A percentile compares a stretch with the other conserved stretches of the same genome.
Conservation (phyloP, 1,140 invertebrate genomes). For the Solenopsis invicta region DNA sequence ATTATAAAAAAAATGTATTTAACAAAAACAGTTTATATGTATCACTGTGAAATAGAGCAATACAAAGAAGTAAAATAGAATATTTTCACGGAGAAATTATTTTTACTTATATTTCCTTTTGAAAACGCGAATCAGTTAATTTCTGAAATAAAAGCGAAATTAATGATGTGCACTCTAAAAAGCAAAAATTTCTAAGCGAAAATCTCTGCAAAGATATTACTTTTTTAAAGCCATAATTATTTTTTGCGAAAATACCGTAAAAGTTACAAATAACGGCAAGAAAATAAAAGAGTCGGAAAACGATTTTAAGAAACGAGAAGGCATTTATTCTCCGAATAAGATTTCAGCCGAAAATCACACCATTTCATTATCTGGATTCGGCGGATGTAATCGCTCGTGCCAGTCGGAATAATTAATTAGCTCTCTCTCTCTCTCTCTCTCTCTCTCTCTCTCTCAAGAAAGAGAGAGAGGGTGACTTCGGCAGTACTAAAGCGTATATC, state of each 20-base stretch:
- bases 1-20: neutral
- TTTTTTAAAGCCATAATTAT: slow-evolving; percentile 12
- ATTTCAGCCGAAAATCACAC: neutral
- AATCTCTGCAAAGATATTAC: neutral
- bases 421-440: too few relatives aligned
- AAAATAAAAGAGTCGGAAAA: neutral
- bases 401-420: slow-evolving; percentile 42
- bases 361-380: slow-evolving; percentile 33
- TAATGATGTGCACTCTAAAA: neutral
- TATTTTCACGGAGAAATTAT: neutral
- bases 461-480: neutral
- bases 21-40: neutral
- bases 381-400: slow-evolving; percentile 34
- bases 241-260: neutral
- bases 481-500: neutral
- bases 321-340: neutral
- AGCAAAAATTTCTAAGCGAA: neutral
- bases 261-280: slow-evolving; percentile 1
- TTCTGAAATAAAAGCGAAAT: neutral
- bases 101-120: neutral
- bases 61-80: neutral
- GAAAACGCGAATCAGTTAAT: neutral
- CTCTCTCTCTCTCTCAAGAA: too few relatives aligned
- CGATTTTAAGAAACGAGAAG: neutral
- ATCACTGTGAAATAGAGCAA: neutral